Percentiles rank a stretch among this genome's conserved stretches.
Conservation (phyloP, 2,888 invertebrate genomes). For the Tillus elongatus region DNA sequence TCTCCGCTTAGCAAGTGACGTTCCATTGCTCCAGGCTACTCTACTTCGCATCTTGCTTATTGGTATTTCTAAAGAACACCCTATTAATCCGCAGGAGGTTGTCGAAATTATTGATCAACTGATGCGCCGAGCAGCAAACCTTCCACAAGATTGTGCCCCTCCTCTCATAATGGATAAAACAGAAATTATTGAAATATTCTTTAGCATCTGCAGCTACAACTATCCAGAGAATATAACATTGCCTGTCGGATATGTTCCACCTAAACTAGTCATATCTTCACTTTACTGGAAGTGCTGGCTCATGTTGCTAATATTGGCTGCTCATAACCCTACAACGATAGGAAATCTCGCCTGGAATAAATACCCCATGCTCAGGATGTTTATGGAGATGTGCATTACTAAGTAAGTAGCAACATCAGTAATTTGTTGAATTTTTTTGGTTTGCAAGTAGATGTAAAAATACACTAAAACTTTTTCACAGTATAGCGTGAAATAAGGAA, state of each 20-base stretch:
- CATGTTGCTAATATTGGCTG: slow-evolving; percentile 76
- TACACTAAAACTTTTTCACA: background rate
- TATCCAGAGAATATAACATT: slow-evolving; percentile 87
- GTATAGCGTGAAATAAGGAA: too few relatives aligned
- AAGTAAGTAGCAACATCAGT: too few relatives aligned
- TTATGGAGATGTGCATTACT: slow-evolving; percentile 96
- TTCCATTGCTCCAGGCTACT: slow-evolving; percentile 79
- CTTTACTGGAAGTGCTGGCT: slow-evolving; percentile 94
- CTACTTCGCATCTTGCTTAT: slow-evolving; percentile 73
- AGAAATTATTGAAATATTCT: slow-evolving; percentile 81
- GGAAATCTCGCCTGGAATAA: slow-evolving; percentile 80
- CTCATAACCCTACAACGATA: slow-evolving; percentile 84
- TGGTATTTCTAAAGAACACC: slow-evolving; percentile 65
- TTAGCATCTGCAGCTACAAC: slow-evolving; percentile 83
- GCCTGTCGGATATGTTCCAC: slow-evolving; percentile 73
- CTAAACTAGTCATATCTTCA: slow-evolving; percentile 81
- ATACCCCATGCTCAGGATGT: slow-evolving; percentile 80
- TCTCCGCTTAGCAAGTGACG: slow-evolving; percentile 75
- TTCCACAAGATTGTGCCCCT: slow-evolving; percentile 62
- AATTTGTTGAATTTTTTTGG: slow-evolving; percentile 11
- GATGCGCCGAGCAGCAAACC: slow-evolving; percentile 72
- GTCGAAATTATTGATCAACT: slow-evolving; percentile 80
- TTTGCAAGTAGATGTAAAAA: slow-evolving; percentile 1
- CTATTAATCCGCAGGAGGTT: slow-evolving; percentile 70
- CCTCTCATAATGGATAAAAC: slow-evolving; percentile 68